Evolutionary conservation across 92 coral and sea anemone species (phyloP), one percentile per base, ranked within the genome.

Genomic region (Pocillopora grandis): DNA sequence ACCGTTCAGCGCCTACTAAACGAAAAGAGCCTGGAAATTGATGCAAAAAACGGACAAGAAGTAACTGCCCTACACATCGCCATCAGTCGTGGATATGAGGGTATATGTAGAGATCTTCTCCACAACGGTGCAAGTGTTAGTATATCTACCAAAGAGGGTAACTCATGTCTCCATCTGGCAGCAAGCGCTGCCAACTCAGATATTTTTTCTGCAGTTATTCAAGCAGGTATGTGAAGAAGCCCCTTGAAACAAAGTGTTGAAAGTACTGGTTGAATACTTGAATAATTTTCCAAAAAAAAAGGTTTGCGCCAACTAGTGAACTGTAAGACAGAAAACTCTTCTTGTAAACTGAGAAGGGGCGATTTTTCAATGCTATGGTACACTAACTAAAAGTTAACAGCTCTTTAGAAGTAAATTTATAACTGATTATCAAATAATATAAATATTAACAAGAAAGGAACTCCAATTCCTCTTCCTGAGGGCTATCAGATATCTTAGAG

Each of bases 61-160:
- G 83, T 86, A 77, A 91, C 94, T 19, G 91, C 97, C 35, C 84
- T 93, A 27, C 97, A 93, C 72, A 65, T 89, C 72, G 94, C 97
- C 1, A 77, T 88, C n/a, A 76, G 68, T 64, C 84, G 90, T 62
- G 94, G 94, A 18, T 85, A 87, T 77, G 81, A 27, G 61, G 79
- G 73, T 17, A 56, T 91, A 20, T 88, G 91, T 66, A 67, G 80
- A 83, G 75, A 73, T 31, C 92, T 93, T 60, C 13, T 82, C 13
- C 65, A 78, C 18, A 61, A 33, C 72, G 84, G 76, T 12, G 96
- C 91, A 7, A 83, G 84, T 48, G 37, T 89, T 48, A 67, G 74
- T 31, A 61, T 79, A 57, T 55, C 76, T 16, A 84, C 78, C 2
- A 60, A 65, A 15, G 85, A 80, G 71, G 89, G 91, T 3, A 35